Base-by-base conservation (phyloP, 2,888 invertebrate species). In the Drosophila mettleri region DNA sequence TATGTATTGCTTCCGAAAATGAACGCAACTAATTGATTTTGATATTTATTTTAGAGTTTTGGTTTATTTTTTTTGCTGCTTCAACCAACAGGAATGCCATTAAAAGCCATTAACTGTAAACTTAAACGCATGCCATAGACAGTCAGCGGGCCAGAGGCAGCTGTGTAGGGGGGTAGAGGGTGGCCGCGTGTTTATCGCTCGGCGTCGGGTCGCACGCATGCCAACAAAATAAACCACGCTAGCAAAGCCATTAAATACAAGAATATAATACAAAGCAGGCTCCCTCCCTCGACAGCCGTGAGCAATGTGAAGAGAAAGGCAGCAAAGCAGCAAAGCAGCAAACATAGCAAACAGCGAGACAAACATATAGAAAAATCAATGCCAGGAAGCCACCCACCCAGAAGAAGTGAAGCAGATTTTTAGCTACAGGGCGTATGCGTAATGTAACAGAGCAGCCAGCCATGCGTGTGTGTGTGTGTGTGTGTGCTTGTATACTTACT, bases 51-150 rank as follows among this genome's bases (percentile, higher is more conserved):
- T 62, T 69, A 70, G 49, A 88, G 69, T 73, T 79, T 58, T 46
- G 69, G 60, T 58, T 27, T 27, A 27, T 4, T 27, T 27, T 45
- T 4, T 45, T n/a, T 43, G 14, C 38, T 18, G 3, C 39, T 39
- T 22, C 43, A 34, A 68, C 53, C 64, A 67, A 62, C 39, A 53
- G 79, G 78, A 80, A 79, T 74, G 80, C 87, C 87, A 87, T 87
- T 87, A 89, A 89, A 89, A 89, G 86, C 90, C 90, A 87, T 87
- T 87, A 87, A 89, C 87, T 89, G 82, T 76, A 89, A 89, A 89
- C 89, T 89, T 80, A 84, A 88, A 86, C 86, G 80, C 88, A 83
- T 86, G 80, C 74, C 86, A 75, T 69, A 80, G 78, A 85, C 72
- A 74, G 66, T 43, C 57, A 51, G 46, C 8, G 38, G n/a, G 48